Base-by-base conservation (phyloP, 2,797 vertebrate species). In the Champsocephalus gunnari region DNA sequence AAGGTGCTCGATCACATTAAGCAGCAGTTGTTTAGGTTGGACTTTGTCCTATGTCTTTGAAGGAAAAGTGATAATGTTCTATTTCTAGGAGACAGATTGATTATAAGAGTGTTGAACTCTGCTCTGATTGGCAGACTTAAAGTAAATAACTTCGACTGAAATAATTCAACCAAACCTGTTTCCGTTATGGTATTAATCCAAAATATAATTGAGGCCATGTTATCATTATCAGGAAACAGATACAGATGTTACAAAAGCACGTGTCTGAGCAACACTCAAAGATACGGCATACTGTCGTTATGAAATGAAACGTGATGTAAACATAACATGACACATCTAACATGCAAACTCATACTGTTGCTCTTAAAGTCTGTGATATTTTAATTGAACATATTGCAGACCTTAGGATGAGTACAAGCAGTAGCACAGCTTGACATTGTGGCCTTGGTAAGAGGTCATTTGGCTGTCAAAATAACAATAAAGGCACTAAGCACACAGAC, bases 61-160 rank as follows among this genome's bases (percentile, higher is more conserved):
- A 38, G 14, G 45, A 57, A 58, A 11, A 28, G 1, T 57, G 12
- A 7, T 48, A 24, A 17, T 66, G 45, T 68, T 50, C 4, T 62
- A 21, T 66, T 66, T 53, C 32, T 28, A 66, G 24, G n/a, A 48
- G 34, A 17, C 44, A 55, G 41, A 50, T 67, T 58, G 16, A 83
- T 71, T 54, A 43, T n/a, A 28, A 24, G 14, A 8, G 17, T n/a
- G 7, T 62, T 73, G 43, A 62, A 65, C 57, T 66, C 7, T 1
- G 2, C 41, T 73, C 4, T 64, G 21, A 61, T 16, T 78, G 71
- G 48, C 63, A 75, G 73, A 49, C 68, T 49, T 32, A 51, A 49
- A 41, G 28, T n/a, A 72, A 81, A 76, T 62, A 24, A 28, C 32
- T 47, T 41, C 12, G 34, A 21, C 3, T 59, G 17, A 54, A 69